Conservation (phyloP, 2,113 vertebrate genomes). For the Leucopsar rothschildi region DNA sequence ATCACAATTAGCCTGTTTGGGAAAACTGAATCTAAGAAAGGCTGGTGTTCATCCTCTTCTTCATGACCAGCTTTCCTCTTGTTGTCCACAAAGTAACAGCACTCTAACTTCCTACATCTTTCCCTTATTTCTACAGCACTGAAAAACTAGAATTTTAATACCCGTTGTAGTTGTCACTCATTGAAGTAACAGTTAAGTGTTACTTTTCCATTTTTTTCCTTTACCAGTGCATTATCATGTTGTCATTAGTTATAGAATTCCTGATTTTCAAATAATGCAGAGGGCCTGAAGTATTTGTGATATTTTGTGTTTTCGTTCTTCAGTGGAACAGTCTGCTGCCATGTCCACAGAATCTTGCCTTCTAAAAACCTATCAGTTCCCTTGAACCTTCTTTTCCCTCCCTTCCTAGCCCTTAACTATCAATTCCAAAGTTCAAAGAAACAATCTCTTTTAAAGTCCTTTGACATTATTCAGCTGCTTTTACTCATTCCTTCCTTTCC, state of each 20-base stretch:
- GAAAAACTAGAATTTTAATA: background rate
- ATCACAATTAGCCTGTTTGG: background rate
- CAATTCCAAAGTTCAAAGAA: constrained; percentile 35
- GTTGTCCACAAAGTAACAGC: background rate
- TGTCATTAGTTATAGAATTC: background rate
- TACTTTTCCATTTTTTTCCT: background rate
- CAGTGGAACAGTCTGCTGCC: background rate
- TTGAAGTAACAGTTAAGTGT: background rate
- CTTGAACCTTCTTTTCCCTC: background rate
- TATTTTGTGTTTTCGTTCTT: background rate
- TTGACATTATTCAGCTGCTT: constrained; percentile 12
- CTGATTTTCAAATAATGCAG: background rate
- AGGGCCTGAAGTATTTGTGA: background rate
- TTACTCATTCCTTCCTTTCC: background rate
- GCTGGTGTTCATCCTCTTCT: background rate
- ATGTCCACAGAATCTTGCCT: background rate
- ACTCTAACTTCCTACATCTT: background rate
- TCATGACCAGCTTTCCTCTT: background rate
- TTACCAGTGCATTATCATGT: background rate
- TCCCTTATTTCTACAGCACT: background rate
- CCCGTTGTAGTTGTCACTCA: background rate
- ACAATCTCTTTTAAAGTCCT: background rate
- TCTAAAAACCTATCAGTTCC: background rate
- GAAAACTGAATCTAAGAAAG: background rate
- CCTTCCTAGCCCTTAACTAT: background rate